Evolutionary conservation across 1,140 invertebrate genomes (phyloP), one percentile per base, ranked within the genome.

Genomic region (Dinoponera quadriceps): DNA sequence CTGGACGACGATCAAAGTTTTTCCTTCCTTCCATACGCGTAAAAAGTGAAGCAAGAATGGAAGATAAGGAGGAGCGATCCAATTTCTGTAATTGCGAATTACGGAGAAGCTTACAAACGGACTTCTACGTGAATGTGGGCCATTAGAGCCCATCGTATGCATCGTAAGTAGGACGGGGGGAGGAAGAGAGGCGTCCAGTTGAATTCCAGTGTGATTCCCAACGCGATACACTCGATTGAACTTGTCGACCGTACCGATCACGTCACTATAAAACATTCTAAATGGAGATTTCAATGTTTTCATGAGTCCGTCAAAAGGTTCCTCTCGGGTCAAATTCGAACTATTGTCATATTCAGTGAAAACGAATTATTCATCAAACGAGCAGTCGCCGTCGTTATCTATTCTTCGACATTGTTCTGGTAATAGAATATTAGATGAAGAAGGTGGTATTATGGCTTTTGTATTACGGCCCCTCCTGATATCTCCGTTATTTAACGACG

Each of bases 51-150:
- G 68, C 62, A 16, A 59, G n/a, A 3, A 25, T 68, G 5, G 44
- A 22, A 20, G 44, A 71, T 71, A 69, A 80, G 69, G 27, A 54
- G 72, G 16, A 51, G 49, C 44, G 9, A 69, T 57, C 29, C 75
- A 57, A 59, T 80, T 80, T 80, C 51, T 55, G 22, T 57, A 80
- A 71, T 71, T 69, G 33, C 22, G 38, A 44, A 44, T 44, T 44
- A 44, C 38, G 38, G 65, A 65, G 57, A 44, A 57, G 1, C 14
- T 14, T 27, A 71, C 33, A 80, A 71, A 69, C 57, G 65, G 51
- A 80, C 59, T 69, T 33, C 51, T 22, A 14, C 14, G 66, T 9
- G 55, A 69, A 69, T 69, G 33, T 65, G 65, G 14, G 33, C n/a
- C 54, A 54, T 29, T 38, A 57, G 22, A 54, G 65, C n/a, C n/a